Conservation (phyloP, 2,888 invertebrate genomes). For the Andrena dorsata region DNA sequence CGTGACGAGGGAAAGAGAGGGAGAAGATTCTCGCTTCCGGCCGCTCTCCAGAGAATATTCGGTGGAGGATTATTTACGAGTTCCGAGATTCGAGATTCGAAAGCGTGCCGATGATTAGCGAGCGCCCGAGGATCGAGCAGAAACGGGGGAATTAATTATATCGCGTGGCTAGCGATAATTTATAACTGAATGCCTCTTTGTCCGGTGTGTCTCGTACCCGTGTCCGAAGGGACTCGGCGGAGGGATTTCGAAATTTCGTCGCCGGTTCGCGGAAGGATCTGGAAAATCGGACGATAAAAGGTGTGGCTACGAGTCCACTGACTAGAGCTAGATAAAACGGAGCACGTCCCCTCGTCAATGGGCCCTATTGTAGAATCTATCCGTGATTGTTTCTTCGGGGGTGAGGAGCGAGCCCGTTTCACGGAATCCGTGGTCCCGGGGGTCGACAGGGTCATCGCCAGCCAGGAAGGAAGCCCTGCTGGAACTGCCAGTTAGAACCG, state of each 20-base stretch:
- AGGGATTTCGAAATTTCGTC: conserved; percentile 48
- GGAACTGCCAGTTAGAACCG: too few species aligned
- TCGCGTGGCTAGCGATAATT: conserved; percentile 44
- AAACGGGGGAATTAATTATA: conserved; percentile 51
- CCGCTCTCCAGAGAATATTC: conserved; percentile 24
- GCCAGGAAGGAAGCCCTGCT: conserved; percentile 45
- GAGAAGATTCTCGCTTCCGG: conserved; percentile 14
- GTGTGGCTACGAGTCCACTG: conserved; percentile 21
- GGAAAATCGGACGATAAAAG: conserved; percentile 54
- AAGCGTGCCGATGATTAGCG: conserved; percentile 41
- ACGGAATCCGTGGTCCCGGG: conserved; percentile 21
- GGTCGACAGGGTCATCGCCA: conserved; percentile 8
- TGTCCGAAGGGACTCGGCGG: background rate
- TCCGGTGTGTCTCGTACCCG: conserved; percentile 23
- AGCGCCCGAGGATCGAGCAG: conserved; percentile 3
- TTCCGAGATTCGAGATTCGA: conserved; percentile 35
- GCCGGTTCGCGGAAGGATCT: conserved; percentile 50
- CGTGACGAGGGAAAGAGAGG: too few species aligned
- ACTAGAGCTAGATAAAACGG: conserved; percentile 27
- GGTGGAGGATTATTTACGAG: conserved; percentile 44
- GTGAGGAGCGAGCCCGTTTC: conserved; percentile 10
- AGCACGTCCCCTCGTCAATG: conserved; percentile 57
- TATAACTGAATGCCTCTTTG: conserved; percentile 62
- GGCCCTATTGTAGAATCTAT: conserved; percentile 56
- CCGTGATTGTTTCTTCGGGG: conserved; percentile 63